Conservation (phyloP, 2,797 vertebrate genomes). For the Acomys russatus region DNA sequence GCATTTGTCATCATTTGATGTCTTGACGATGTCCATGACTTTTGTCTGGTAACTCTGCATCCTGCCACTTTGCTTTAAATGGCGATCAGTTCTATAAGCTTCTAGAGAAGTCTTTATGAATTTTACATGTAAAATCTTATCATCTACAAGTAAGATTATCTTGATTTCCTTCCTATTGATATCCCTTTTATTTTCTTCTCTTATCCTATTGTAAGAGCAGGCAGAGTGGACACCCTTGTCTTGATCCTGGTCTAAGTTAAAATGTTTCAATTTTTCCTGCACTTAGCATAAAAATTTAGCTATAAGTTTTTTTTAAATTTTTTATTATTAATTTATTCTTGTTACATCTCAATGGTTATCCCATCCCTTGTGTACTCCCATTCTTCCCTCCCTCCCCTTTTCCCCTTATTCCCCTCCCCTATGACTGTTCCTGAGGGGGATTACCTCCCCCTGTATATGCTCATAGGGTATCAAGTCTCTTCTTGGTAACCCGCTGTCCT, state of each 20-base stretch:
- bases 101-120: neutral
- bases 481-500: no score
- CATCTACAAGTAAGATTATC: neutral
- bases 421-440: no score
- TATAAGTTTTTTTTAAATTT: neutral
- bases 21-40: neutral
- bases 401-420: no score
- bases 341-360: no score
- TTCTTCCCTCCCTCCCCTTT: no score
- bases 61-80: neutral
- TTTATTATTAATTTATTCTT: no score
- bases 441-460: no score
- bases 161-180: neutral
- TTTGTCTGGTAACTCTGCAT: neutral
- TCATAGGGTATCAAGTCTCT: no score
- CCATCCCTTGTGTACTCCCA: no score
- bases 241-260: neutral
- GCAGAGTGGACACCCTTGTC: neutral
- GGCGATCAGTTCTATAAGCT: neutral
- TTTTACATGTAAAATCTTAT: neutral
- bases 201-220: neutral
- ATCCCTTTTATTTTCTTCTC: neutral
- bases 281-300: neutral
- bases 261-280: neutral
- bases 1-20: neutral